Conservation (phyloP, 2,113 vertebrate genomes). For the Phylloscopus trochilus region DNA sequence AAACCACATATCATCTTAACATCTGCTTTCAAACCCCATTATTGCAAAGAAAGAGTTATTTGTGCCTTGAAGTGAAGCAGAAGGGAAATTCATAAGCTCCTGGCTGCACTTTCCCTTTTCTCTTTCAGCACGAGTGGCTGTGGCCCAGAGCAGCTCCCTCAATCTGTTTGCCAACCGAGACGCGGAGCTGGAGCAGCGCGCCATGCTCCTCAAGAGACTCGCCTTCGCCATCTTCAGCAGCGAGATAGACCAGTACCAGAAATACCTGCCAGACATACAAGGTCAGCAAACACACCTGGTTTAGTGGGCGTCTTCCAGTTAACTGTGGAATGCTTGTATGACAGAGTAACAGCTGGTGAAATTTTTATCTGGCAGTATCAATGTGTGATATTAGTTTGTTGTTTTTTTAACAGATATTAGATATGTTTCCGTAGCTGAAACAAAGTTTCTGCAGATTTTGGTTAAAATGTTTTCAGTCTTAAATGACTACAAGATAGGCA, state of each 20-base stretch:
- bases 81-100: not conserved
- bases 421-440: fast-evolving
- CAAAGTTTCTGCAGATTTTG: not conserved
- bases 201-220: slow-evolving; percentile 95
- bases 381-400: not conserved
- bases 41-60: not conserved
- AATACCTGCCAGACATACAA: slow-evolving; percentile 93
- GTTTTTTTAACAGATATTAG: not conserved
- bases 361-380: not conserved
- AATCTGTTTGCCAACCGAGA: slow-evolving; percentile 96
- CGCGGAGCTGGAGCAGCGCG: slow-evolving; percentile 94
- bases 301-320: not conserved
- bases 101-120: not conserved
- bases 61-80: not conserved
- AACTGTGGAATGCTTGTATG: not conserved
- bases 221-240: slow-evolving; percentile 98
- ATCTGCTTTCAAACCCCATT: not conserved
- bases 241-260: slow-evolving; percentile 98
- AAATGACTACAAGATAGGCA: fast-evolving
- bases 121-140: slow-evolving; percentile 89
- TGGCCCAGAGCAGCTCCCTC: slow-evolving; percentile 97
- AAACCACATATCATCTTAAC: not conserved
- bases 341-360: not conserved
- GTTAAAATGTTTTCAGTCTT: not conserved
- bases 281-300: slow-evolving; percentile 62